Evolutionary conservation across 2,797 vertebrate species (phyloP), one percentile per base, ranked within the genome.

Genomic region (Sternarchorhynchus goeldii): DNA sequence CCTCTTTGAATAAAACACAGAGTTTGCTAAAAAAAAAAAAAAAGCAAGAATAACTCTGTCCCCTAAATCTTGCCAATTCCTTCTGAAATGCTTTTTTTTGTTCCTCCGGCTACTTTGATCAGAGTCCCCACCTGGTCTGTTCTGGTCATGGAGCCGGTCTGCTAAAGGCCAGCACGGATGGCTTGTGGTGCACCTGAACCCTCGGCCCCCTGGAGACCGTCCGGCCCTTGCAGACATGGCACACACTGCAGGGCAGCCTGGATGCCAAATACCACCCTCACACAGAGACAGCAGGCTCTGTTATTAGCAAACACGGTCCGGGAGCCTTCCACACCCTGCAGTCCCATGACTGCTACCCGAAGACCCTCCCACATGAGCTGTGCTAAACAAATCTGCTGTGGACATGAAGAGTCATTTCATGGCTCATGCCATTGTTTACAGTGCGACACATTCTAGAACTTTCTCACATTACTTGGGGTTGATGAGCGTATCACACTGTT

Each of bases 241-340:
- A 73, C 39, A 18, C 55, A 79, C 66, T 56, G 18, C 59, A 72
- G 75, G 55, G 45, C 73, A 66, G 56, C 76, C 80, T 70, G 21
- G 21, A 31, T 53, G 80, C 77, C 82, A 69, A 81, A 84, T 81
- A 70, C 77, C 83, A 73, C 69, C 77, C 53, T 3, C 36, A 69
- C 64, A 70, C 80, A 17, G 5, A 71, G 63, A 16, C 74, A 84
- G 81, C 79, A 81, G 83, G 68, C 57, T 75, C 73, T 77, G 70
- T 84, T 80, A 84, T 84, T 83, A 81, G 78, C 79, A 84, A 83
- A 83, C 75, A 80, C 70, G 69, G 74, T 83, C 77, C 65, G 59
- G 31, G 20, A 59, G 10, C 74, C 59, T 77, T 77, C 73, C 59
- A 77, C 77, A 73, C 70, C 74, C 68, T 78, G 67, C 59, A 31